phyloP scores from a whole-genome alignment of 2,113 vertebrate species.

The Spea multiplicata region DNA sequence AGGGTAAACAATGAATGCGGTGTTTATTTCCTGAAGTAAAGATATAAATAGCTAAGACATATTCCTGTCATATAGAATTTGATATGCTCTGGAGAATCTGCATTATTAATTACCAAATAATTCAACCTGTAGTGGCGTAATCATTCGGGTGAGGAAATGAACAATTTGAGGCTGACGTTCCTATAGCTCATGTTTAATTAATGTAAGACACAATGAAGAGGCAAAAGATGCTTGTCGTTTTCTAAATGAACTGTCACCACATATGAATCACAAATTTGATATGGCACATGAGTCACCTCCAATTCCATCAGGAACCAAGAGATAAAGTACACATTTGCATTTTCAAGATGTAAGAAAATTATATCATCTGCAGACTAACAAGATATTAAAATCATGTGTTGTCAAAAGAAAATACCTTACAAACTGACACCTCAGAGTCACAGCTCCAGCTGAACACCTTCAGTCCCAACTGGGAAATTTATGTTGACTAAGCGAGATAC shows the following conservation, averaged over 20 bases:
- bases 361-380: constrained; percentile 10
- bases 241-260: constrained; percentile 24
- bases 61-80: too few relatives aligned
- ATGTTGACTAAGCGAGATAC: too few relatives aligned
- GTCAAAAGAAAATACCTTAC: not conserved
- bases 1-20: too few relatives aligned
- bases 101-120: not conserved
- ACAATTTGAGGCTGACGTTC: not conserved
- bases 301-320: constrained; percentile 34
- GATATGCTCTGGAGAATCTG: not conserved
- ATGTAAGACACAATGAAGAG: constrained; percentile 25
- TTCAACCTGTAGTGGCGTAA: constrained; percentile 7
- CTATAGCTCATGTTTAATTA: constrained; percentile 22
- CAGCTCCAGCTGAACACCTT: not conserved
- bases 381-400: not conserved
- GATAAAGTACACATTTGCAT: constrained; percentile 7
- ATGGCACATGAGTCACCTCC: constrained; percentile 20
- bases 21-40: too few relatives aligned
- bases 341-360: constrained; percentile 24
- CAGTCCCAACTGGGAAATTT: too few relatives aligned
- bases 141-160: not conserved
- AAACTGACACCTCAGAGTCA: constrained; percentile 8
- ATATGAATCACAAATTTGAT: constrained; percentile 32
- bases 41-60: too few relatives aligned
- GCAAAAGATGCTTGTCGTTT: constrained; percentile 19